These are phyloP conservation scores for Vesta saturnalis DNA, from an alignment of 2,888 invertebrate genomes.

Conservation along the genomic window DNA sequence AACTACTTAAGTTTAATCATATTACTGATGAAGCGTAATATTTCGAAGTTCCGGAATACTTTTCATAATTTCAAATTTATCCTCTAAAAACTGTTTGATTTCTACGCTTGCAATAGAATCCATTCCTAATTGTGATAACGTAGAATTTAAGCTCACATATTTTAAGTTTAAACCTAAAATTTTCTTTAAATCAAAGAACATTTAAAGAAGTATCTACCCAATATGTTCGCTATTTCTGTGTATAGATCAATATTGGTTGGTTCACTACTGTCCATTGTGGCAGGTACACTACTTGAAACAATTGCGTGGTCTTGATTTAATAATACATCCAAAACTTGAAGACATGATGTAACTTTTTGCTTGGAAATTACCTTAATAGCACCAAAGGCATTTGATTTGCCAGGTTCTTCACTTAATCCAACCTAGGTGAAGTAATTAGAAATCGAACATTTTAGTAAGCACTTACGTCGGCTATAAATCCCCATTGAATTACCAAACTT, in stretches of 20 bases:
- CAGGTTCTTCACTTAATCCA: too few relatives aligned
- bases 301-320: background rate
- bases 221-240: too few relatives aligned
- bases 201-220: background rate
- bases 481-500: conserved; percentile 91
- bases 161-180: conserved; percentile 72
- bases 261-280: too few relatives aligned
- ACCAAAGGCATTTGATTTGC: too few relatives aligned
- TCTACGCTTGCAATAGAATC: conserved; percentile 98
- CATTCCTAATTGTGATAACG: conserved; percentile 92
- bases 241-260: background rate
- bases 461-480: conserved; percentile 90
- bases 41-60: conserved; percentile 87
- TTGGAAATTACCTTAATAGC: too few relatives aligned
- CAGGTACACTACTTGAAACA: conserved; percentile 1
- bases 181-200: background rate
- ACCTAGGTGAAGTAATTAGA: too few relatives aligned
- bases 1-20: too few relatives aligned
- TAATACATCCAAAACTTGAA: background rate
- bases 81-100: conserved; percentile 90
- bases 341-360: conserved; percentile 72
- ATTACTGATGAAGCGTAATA: conserved; percentile 77
- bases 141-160: conserved; percentile 74
- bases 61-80: conserved; percentile 87
- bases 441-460: too few relatives aligned